A percentile compares a stretch with the other conserved stretches of the same genome.
Conservation (phyloP, 2,888 invertebrate genomes). For the Adela reaumurella region DNA sequence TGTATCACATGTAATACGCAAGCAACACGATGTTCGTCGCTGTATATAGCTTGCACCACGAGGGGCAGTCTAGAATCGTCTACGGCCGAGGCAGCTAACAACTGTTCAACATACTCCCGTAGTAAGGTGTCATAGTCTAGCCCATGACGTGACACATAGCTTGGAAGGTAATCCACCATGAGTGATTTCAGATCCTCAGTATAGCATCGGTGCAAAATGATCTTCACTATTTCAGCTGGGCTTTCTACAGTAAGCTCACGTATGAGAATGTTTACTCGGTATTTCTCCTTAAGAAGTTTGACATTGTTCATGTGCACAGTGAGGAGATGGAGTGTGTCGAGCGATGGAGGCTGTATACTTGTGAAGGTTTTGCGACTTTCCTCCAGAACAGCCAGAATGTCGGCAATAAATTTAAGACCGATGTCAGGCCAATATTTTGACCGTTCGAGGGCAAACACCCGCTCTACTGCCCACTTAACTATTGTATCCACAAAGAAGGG, state of each 20-base stretch:
- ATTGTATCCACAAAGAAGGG: constrained; percentile 44
- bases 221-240: constrained; percentile 38
- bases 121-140: constrained; percentile 43
- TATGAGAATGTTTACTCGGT: constrained; percentile 42
- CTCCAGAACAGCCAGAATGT: constrained; percentile 32
- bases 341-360: constrained; percentile 34
- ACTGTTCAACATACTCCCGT: constrained; percentile 36
- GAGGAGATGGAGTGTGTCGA: constrained; percentile 39
- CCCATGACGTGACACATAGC: constrained; percentile 32
- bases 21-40: constrained; percentile 17
- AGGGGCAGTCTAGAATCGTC: constrained; percentile 36
- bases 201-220: constrained; percentile 48
- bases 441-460: constrained; percentile 40
- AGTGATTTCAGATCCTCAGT: constrained; percentile 43
- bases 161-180: constrained; percentile 37
- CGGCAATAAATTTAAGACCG: constrained; percentile 41
- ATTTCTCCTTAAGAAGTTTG: constrained; percentile 41
- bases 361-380: constrained; percentile 30
- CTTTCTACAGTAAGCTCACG: constrained; percentile 38
- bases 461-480: constrained; percentile 46
- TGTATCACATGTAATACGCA: constrained; percentile 41
- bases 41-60: constrained; percentile 17
- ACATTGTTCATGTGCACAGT: constrained; percentile 38
- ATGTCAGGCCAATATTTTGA: constrained; percentile 51
- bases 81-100: constrained; percentile 32